Percentiles rank a stretch among this genome's conserved stretches.
phyloP scores from a whole-genome alignment of 2,888 invertebrate species.

The Ypsolopha scabrella region DNA sequence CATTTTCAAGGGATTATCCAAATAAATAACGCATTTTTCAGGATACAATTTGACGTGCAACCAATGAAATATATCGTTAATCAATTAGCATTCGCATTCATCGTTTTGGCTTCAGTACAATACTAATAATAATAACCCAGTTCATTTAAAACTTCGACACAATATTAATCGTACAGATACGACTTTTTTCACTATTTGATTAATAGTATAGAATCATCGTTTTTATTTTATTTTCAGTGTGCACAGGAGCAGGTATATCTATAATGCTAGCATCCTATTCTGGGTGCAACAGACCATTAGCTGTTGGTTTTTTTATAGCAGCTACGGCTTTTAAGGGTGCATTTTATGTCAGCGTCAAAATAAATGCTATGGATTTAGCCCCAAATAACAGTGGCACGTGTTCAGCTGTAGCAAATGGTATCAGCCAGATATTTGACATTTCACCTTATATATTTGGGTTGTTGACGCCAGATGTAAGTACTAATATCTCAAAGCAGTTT shows the following conservation, averaged over 20 bases:
- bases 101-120: too few species aligned
- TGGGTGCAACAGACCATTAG: constrained; percentile 61
- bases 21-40: too few species aligned
- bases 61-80: too few species aligned
- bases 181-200: too few species aligned
- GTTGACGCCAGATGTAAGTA: constrained; percentile 70
- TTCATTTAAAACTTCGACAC: too few species aligned
- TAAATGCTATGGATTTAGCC: constrained; percentile 61
- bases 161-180: too few species aligned
- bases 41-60: too few species aligned
- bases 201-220: too few species aligned
- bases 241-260: constrained; percentile 72
- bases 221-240: constrained; percentile 54
- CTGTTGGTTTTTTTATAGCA: constrained; percentile 69
- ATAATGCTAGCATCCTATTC: constrained; percentile 74
- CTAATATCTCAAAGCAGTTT: too few species aligned
- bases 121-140: too few species aligned
- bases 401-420: constrained; percentile 74
- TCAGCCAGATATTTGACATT: constrained; percentile 73
- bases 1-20: too few species aligned
- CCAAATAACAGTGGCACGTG: constrained; percentile 75
- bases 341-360: constrained; percentile 65
- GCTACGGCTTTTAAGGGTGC: constrained; percentile 77
- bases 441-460: constrained; percentile 72
- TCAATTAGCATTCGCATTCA: too few species aligned